These are phyloP conservation scores for Pelobates cultripes DNA, from an alignment of 2,797 vertebrate species.

Conservation along the genomic window DNA sequence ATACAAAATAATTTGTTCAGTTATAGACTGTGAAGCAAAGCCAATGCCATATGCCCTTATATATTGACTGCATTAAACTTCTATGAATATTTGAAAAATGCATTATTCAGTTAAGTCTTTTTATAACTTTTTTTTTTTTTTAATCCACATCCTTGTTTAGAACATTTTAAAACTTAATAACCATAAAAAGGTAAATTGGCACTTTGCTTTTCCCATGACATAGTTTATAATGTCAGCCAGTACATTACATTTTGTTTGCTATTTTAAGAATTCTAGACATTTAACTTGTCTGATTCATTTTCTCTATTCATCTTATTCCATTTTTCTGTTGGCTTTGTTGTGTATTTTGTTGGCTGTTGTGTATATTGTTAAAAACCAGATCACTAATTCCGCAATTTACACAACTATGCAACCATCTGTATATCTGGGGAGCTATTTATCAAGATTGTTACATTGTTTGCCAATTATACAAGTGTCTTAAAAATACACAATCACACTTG, in stretches of 20 bases:
- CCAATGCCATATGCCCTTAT: no score
- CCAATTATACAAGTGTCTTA: no score
- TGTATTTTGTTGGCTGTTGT: no score
- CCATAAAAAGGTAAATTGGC: neutral
- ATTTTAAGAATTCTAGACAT: neutral
- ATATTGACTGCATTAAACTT: neutral
- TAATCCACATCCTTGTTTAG: neutral
- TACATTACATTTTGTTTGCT: neutral
- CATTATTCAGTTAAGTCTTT: neutral
- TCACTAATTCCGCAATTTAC: no score
- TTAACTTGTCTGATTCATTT: neutral
- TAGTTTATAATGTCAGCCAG: neutral
- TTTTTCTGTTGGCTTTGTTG: neutral
- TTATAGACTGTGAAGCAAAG: no score
- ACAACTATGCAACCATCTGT: no score
- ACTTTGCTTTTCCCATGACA: neutral
- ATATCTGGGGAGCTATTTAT: no score
- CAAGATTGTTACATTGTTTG: no score
- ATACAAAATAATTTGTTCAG: no score
- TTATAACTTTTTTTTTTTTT: neutral
- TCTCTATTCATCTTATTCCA: neutral
- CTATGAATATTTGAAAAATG: neutral
- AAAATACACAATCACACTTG: no score
- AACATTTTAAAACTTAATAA: neutral
- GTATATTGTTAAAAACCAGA: no score